Conservation (phyloP, 2,888 invertebrate species). For the Eucera pruinosa region DNA sequence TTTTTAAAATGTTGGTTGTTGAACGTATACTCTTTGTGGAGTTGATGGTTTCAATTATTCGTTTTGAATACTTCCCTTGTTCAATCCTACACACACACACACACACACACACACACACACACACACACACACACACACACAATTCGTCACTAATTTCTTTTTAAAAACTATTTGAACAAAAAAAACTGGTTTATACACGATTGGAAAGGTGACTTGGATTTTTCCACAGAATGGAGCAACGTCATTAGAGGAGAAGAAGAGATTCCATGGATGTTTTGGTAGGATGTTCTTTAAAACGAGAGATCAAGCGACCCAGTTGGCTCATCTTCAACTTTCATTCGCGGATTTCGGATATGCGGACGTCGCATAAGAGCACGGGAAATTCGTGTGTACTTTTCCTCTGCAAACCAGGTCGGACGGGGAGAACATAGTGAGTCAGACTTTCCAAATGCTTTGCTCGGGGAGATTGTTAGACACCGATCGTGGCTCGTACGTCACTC, state of each 20-base stretch:
- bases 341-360: constrained; percentile 62
- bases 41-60: no score
- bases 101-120: no score
- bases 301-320: constrained; percentile 77
- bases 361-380: constrained; percentile 30
- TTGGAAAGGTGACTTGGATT: background rate
- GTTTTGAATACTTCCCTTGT: no score
- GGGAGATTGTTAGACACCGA: constrained; percentile 32
- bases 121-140: no score
- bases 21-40: no score
- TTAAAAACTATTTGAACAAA: no score
- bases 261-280: constrained; percentile 61
- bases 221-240: constrained; percentile 18
- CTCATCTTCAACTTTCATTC: constrained; percentile 69
- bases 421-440: constrained; percentile 34
- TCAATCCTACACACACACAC: no score
- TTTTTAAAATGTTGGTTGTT: no score
- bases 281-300: constrained; percentile 57
- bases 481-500: constrained; percentile 17
- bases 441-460: constrained; percentile 19
- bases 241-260: background rate
- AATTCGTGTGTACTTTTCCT: constrained; percentile 63
- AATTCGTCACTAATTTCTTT: no score
- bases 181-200: background rate
- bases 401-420: constrained; percentile 56